Evolutionary conservation across 2,113 vertebrate genomes (phyloP).

Genomic region (Thomomys bottae): DNA sequence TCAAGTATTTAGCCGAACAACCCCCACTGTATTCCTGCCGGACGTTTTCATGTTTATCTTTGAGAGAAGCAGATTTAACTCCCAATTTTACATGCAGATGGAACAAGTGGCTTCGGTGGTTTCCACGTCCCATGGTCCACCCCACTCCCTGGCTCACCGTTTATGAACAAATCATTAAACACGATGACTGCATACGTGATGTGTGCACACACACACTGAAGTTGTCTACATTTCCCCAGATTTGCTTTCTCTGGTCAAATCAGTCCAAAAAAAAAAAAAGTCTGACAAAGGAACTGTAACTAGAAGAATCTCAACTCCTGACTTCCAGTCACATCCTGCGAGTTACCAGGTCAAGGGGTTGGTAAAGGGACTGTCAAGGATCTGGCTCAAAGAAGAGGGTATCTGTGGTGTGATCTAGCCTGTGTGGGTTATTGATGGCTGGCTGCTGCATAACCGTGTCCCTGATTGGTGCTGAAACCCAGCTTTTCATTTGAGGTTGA

Average conservation of each 20-base stretch:
- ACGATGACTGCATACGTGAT: not conserved
- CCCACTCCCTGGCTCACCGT: not conserved
- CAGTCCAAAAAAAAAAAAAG: no score
- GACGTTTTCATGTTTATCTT: not conserved
- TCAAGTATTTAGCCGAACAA: not conserved
- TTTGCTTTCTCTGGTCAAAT: not conserved
- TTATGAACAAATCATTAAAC: slow-evolving; percentile 15
- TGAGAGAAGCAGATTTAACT: not conserved
- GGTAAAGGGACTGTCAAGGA: not conserved
- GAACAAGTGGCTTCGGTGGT: not conserved
- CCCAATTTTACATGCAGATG: not conserved
- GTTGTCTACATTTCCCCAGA: not conserved
- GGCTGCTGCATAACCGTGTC: not conserved
- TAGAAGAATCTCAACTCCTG: not conserved
- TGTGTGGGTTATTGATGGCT: not conserved
- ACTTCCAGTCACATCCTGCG: not conserved
- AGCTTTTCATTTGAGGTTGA: slow-evolving; percentile 39
- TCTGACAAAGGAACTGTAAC: not conserved
- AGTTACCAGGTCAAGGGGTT: slow-evolving; percentile 24
- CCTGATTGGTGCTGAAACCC: slow-evolving; percentile 11
- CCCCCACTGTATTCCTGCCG: not conserved
- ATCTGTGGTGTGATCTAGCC: slow-evolving; percentile 50
- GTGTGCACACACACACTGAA: not conserved
- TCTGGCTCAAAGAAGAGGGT: slow-evolving; percentile 23
- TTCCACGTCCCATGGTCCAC: not conserved